Evolutionary conservation across 2,888 invertebrate genomes (phyloP).

Genomic region (Lucinisca nassula): DNA sequence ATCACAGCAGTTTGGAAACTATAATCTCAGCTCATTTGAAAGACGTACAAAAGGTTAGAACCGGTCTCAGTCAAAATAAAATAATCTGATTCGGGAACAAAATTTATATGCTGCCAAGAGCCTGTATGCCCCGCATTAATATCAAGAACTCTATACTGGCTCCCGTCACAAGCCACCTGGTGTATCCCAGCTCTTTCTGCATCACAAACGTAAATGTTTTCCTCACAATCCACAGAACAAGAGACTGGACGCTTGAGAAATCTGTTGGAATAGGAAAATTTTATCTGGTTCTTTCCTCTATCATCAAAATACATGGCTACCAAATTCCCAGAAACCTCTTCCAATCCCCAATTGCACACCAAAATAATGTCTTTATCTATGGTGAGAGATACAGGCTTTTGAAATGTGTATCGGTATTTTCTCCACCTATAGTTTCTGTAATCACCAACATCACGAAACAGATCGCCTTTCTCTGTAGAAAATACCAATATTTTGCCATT

Average conservation of each 20-base stretch:
- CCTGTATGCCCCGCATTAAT: background rate
- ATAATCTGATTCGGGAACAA: background rate
- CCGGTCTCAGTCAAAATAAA: background rate
- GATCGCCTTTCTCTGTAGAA: background rate
- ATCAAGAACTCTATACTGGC: background rate
- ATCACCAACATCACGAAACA: background rate
- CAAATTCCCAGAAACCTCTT: background rate
- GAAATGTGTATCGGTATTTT: background rate
- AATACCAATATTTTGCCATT: background rate
- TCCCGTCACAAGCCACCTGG: background rate
- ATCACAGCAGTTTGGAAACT: background rate
- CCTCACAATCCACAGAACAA: background rate
- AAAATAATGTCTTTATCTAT: background rate
- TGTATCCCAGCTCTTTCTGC: background rate
- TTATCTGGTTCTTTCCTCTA: background rate
- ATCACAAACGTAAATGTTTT: background rate
- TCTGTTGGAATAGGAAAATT: background rate
- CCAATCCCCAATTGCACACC: background rate
- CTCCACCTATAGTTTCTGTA: constrained; percentile 5
- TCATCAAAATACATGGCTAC: background rate
- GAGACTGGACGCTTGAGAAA: background rate
- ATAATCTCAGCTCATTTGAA: background rate
- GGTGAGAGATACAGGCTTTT: background rate
- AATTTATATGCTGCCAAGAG: background rate
- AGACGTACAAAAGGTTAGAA: background rate